Evolutionary conservation across 1,140 invertebrate genomes (phyloP), one percentile per base, ranked within the genome.

Genomic region (Lasioglossum albipes): DNA sequence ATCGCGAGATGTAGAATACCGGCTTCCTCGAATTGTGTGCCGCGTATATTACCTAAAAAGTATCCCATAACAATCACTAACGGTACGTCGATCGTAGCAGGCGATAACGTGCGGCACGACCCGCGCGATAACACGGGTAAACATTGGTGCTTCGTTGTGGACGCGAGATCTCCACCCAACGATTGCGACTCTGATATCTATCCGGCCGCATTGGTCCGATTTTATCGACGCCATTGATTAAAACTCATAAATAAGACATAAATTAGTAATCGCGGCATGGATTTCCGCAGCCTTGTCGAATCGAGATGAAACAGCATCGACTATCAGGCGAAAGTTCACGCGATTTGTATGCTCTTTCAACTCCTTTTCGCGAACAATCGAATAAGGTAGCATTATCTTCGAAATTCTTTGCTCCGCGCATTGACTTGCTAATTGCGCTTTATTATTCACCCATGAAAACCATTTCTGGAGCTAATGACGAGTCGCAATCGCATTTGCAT

Each of bases 41-140:
- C 75, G 71, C 59, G 74, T 57, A 72, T 54, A 62, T 74, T 36
- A 79, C 61, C 74, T 74, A 77, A 84, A 84, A 84, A 83, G 82
- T 61, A 82, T 75, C 72, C 77, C 72, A 66, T 77, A 79, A 84
- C 83, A 84, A 84, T 82, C 69, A 54, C 49, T 84, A 84, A 84
- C 81, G 64, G 74, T 75, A 66, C 82, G 81, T 16, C 82, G 78
- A 75, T 81, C 66, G 78, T 54, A 67, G 54, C 57, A 42, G 42
- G 42, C 71, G 82, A 83, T 83, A 83, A 12, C 61, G 41, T 9
- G 62, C 71, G 20, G 42, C 71, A 73, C 71, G 71, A 45, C 31
- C 52, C n/a, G 42, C 7, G 0, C 22, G 65, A 76, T 76, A 76
- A 68, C 52, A 45, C 41, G 16, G 31, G 49, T 59, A 69, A 76